Evolutionary conservation across 2,797 vertebrate species (phyloP).

Genomic region (Eulemur rubriventer): DNA sequence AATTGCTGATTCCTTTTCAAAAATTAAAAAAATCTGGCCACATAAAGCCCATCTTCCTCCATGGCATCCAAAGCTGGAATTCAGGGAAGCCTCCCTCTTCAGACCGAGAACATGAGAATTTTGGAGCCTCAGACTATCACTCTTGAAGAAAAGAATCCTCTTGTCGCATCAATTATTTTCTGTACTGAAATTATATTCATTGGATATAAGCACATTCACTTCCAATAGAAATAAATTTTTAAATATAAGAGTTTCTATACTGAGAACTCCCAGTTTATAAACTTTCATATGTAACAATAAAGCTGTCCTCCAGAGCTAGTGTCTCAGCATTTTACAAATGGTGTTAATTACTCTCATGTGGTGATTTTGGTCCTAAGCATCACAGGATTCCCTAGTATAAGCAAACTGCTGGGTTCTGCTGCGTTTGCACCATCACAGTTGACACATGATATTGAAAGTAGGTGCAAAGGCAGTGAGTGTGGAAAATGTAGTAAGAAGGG

Average conservation of each 20-base stretch:
- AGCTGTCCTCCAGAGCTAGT: neutral
- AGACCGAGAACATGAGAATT: neutral
- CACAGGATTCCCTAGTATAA: neutral
- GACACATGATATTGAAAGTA: neutral
- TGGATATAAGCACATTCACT: neutral
- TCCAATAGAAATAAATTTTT: neutral
- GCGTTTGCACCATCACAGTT: neutral
- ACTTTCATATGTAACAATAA: neutral
- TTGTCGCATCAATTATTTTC: neutral
- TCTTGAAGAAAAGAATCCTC: neutral
- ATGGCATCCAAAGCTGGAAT: neutral
- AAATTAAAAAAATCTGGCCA: neutral
- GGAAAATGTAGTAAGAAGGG: neutral
- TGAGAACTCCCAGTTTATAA: neutral
- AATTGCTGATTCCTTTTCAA: conserved; percentile 7
- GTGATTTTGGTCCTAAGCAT: neutral
- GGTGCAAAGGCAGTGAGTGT: neutral
- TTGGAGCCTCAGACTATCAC: neutral
- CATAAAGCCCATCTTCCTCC: too few relatives aligned
- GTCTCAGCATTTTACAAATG: neutral
- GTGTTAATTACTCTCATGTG: neutral
- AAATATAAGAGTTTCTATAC: neutral
- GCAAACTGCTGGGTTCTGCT: neutral
- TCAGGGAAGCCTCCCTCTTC: neutral
- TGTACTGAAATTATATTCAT: neutral